These are phyloP conservation scores for Andrena dorsata DNA, from an alignment of 2,888 invertebrate genomes.

Conservation along the genomic window DNA sequence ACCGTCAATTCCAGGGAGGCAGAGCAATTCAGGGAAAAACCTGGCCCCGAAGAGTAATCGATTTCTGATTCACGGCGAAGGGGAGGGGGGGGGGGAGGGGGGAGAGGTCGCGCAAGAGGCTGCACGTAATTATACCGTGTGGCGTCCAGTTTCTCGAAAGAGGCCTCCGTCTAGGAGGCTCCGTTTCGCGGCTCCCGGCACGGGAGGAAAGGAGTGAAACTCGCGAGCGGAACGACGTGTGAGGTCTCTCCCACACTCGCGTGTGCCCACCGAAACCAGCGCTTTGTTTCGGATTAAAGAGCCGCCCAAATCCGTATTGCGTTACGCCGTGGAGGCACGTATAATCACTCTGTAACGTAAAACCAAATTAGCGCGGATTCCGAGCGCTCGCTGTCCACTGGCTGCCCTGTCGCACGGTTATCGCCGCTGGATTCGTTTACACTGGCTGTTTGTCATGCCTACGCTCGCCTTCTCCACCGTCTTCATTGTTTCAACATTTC, in stretches of 20 bases:
- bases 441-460: conserved; percentile 42
- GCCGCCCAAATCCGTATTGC: conserved; percentile 76
- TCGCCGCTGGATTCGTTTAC: conserved; percentile 53
- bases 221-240: conserved; percentile 71
- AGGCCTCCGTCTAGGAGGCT: conserved; percentile 47
- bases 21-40: conserved; percentile 44
- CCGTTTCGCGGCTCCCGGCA: conserved; percentile 46
- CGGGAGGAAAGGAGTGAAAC: conserved; percentile 57
- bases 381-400: conserved; percentile 45
- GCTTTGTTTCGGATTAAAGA: conserved; percentile 79
- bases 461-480: conserved; percentile 25
- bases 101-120: conserved; percentile 50
- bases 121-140: conserved; percentile 62
- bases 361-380: conserved; percentile 77
- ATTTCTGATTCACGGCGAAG: conserved; percentile 53
- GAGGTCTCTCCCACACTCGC: conserved; percentile 72
- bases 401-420: conserved; percentile 53
- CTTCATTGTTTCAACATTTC: conserved; percentile 59
- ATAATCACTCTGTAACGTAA: conserved; percentile 80
- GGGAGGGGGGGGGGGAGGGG: conserved; percentile 22
- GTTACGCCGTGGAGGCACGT: conserved; percentile 71
- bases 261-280: conserved; percentile 58
- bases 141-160: conserved; percentile 49
- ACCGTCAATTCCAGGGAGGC: conserved; percentile 9
- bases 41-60: conserved; percentile 38